These are phyloP conservation scores for Dinoponera quadriceps DNA, from an alignment of 1,140 invertebrate genomes.

Conservation along the genomic window DNA sequence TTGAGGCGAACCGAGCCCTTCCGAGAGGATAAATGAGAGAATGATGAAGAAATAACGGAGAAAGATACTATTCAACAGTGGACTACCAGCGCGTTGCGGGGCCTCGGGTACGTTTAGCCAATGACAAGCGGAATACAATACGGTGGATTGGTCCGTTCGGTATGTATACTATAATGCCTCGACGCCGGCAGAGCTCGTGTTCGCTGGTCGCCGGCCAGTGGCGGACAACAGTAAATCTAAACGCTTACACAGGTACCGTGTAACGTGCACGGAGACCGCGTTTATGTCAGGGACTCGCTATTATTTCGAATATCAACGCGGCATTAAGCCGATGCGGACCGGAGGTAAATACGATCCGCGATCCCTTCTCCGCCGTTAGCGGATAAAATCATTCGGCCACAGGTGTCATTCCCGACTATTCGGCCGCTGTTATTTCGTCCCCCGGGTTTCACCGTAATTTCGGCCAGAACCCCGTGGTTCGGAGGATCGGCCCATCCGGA, in stretches of 20 bases:
- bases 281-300: constrained; percentile 44
- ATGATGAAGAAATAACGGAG: too few relatives aligned
- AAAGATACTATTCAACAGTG: constrained; percentile 1
- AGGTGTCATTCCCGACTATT: constrained; percentile 48
- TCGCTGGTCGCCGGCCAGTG: constrained; percentile 27
- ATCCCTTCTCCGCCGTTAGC: neutral
- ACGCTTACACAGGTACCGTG: constrained; percentile 39
- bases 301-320: constrained; percentile 73
- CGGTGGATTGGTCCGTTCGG: constrained; percentile 31
- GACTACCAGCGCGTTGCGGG: neutral
- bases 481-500: neutral
- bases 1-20: too few relatives aligned
- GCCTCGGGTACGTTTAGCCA: constrained; percentile 39
- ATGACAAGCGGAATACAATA: constrained; percentile 55
- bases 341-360: constrained; percentile 42
- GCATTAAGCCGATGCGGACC: constrained; percentile 68
- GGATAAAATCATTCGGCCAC: constrained; percentile 63
- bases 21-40: too few relatives aligned
- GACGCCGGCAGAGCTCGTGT: constrained; percentile 28
- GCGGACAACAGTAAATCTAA: constrained; percentile 66
- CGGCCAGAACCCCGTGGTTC: constrained; percentile 14
- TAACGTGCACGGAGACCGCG: constrained; percentile 29
- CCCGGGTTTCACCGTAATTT: constrained; percentile 29
- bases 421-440: constrained; percentile 23
- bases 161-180: constrained; percentile 43